Evolutionary conservation across 2,797 vertebrate genomes (phyloP).

Genomic region (Choloepus didactylus): DNA sequence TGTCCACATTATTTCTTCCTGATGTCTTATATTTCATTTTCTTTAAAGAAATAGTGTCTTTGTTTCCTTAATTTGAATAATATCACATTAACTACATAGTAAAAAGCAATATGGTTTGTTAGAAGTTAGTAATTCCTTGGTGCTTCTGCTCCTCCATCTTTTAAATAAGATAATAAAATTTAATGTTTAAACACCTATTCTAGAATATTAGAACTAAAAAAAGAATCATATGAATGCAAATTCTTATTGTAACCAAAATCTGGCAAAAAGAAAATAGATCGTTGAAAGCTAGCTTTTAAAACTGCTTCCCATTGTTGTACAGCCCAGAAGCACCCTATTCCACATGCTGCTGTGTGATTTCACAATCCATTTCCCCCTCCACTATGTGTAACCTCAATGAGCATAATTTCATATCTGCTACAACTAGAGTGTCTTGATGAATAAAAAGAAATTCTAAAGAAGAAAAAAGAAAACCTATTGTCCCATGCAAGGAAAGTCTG

Average conservation of each 20-base stretch:
- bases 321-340: background rate
- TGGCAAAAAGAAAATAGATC: background rate
- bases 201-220: background rate
- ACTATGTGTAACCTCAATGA: slow-evolving; percentile 35
- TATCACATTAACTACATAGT: background rate
- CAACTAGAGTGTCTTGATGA: slow-evolving; percentile 45
- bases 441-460: slow-evolving; percentile 3
- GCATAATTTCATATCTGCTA: slow-evolving; percentile 32
- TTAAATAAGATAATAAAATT: background rate
- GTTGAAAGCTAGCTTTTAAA: background rate
- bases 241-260: slow-evolving; percentile 43
- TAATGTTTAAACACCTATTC: background rate
- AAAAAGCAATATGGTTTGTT: background rate
- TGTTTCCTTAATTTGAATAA: background rate
- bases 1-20: background rate
- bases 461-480: slow-evolving; percentile 18
- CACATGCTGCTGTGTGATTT: background rate
- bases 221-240: background rate
- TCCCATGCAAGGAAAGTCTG: slow-evolving; percentile 25
- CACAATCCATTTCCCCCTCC: background rate
- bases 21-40: background rate
- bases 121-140: background rate
- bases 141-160: background rate
- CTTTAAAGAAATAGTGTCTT: background rate
- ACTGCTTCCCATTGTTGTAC: background rate